phyloP scores from a whole-genome alignment of 2,888 invertebrate genomes.

The Alloscopus bannaensis region DNA sequence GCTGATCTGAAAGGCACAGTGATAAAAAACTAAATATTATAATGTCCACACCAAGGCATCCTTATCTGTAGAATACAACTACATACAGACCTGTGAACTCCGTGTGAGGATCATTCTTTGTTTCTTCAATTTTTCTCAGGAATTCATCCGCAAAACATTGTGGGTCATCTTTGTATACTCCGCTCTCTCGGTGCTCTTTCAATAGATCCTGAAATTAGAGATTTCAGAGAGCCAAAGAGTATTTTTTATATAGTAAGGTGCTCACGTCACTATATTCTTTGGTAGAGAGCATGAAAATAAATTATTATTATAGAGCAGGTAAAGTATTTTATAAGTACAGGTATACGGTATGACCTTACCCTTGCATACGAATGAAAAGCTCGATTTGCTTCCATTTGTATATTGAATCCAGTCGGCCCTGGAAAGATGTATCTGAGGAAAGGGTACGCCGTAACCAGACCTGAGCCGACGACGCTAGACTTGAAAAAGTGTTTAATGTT shows the following conservation, averaged over 20 bases:
- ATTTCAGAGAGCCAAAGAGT: too few species aligned
- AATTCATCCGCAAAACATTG: constrained; percentile 21
- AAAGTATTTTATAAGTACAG: background rate
- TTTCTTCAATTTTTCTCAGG: constrained; percentile 27
- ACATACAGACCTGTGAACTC: constrained; percentile 11
- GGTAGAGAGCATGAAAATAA: too few species aligned
- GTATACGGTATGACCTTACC: background rate
- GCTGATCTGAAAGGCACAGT: constrained; percentile 16
- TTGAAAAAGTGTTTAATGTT: constrained; percentile 8
- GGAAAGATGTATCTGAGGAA: constrained; percentile 1
- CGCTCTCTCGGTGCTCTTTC: background rate
- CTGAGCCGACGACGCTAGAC: background rate
- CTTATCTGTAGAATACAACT: background rate
- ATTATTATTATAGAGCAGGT: too few species aligned
- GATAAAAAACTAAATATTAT: background rate
- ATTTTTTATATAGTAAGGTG: too few species aligned
- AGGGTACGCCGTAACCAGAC: constrained; percentile 14
- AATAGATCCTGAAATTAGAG: background rate
- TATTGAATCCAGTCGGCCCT: background rate
- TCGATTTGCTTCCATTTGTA: constrained; percentile 17
- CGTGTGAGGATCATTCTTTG: background rate
- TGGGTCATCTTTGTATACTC: background rate
- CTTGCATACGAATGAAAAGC: background rate
- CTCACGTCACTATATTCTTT: too few species aligned
- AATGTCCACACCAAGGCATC: background rate